A percentile compares a stretch with the other conserved stretches of the same genome.
Evolutionary conservation across 2,888 invertebrate species (phyloP).

Genomic region (Amaurobius ferox): DNA sequence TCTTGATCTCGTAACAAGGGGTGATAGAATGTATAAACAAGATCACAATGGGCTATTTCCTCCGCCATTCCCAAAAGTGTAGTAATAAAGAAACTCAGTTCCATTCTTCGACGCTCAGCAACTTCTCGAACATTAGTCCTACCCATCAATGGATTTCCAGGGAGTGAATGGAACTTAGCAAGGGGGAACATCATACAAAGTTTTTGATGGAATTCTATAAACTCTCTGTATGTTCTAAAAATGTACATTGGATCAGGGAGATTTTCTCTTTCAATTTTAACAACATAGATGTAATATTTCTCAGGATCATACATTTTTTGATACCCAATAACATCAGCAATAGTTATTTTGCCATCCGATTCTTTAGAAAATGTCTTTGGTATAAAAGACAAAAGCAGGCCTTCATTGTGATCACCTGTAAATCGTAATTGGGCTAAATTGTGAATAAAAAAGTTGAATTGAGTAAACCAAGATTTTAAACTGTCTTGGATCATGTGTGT

Average conservation of each 20-base stretch:
- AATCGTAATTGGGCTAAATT: conserved; percentile 95
- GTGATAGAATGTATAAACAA: conserved; percentile 99
- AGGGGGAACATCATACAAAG: conserved; percentile 93
- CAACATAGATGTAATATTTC: conserved; percentile 96
- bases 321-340: conserved; percentile 90
- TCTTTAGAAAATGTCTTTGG: conserved; percentile 89
- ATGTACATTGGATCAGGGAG: conserved; percentile 92
- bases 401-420: conserved; percentile 89
- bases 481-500: conserved; percentile 97
- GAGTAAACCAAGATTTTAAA: conserved; percentile 93
- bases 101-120: conserved; percentile 92
- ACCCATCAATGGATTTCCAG: conserved; percentile 79
- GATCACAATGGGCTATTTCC: conserved; percentile 93
- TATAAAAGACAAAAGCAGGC: conserved; percentile 90
- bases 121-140: conserved; percentile 96
- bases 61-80: conserved; percentile 91
- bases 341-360: conserved; percentile 91
- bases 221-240: conserved; percentile 96
- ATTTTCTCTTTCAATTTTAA: conserved; percentile 87
- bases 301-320: conserved; percentile 98
- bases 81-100: conserved; percentile 91
- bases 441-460: conserved; percentile 98
- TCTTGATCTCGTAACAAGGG: conserved; percentile 95
- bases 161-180: conserved; percentile 82
- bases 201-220: conserved; percentile 96